A percentile compares a stretch with the other conserved stretches of the same genome.
Conservation (phyloP, 2,888 invertebrate species). For the Petrolisthes manimaculis region DNA sequence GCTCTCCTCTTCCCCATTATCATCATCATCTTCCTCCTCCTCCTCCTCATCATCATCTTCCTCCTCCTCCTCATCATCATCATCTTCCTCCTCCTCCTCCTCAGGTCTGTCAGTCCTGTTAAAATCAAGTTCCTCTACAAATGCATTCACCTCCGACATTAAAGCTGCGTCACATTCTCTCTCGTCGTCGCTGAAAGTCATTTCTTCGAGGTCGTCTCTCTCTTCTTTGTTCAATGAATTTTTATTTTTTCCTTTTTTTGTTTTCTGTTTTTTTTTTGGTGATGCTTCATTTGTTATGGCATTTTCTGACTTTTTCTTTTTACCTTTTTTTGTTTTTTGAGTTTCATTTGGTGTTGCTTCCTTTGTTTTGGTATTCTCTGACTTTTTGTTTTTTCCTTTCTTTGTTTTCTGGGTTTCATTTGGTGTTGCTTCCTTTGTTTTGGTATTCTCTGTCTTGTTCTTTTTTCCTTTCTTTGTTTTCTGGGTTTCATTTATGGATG, state of each 20-base stretch:
- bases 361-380: background rate
- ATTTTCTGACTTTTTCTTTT: background rate
- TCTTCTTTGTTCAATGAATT: background rate
- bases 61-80: slow-evolving; percentile 4
- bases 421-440: background rate
- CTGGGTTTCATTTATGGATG: background rate
- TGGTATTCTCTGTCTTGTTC: background rate
- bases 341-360: background rate
- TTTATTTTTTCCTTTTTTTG: background rate
- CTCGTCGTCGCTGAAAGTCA: background rate
- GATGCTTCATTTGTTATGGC: background rate
- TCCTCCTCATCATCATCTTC: background rate
- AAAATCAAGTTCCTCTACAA: slow-evolving; percentile 22
- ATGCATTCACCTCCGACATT: slow-evolving; percentile 1
- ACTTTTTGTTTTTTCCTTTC: background rate
- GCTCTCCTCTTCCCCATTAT: background rate
- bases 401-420: background rate
- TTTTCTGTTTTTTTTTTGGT: background rate
- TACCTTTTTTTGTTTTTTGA: background rate
- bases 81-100: background rate
- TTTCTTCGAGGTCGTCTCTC: background rate
- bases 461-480: background rate
- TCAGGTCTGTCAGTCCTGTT: background rate
- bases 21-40: background rate
- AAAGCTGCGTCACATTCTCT: background rate